phyloP scores from a whole-genome alignment of 2,888 invertebrate species.

The Brenthis daphne region DNA sequence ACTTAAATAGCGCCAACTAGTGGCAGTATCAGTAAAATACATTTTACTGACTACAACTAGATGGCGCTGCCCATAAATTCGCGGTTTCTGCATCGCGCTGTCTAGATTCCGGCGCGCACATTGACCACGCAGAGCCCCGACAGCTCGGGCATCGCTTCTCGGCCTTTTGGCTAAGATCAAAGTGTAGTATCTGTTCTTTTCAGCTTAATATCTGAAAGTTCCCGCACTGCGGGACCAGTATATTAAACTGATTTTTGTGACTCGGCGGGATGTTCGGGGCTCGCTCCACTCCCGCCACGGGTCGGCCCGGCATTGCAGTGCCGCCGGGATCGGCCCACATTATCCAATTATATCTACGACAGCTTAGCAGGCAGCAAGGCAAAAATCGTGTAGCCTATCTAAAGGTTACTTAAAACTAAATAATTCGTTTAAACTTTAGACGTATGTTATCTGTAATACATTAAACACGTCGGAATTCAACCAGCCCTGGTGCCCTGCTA shows the following conservation, averaged over 20 bases:
- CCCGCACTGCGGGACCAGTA: conserved; percentile 44
- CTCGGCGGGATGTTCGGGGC: conserved; percentile 1
- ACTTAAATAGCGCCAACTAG: too few species aligned
- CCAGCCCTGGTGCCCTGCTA: too few species aligned
- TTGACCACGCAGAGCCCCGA: too few species aligned
- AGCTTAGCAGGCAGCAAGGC: too few species aligned
- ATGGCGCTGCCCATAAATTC: not conserved
- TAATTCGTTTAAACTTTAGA: too few species aligned
- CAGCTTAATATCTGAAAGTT: conserved; percentile 46
- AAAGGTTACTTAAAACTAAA: too few species aligned
- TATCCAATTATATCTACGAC: not conserved
- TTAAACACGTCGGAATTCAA: too few species aligned
- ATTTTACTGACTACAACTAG: not conserved
- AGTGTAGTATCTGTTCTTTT: conserved; percentile 35
- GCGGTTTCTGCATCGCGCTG: conserved; percentile 23
- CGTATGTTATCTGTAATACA: too few species aligned
- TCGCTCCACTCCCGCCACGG: conserved; percentile 3
- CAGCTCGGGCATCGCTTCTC: conserved; percentile 32
- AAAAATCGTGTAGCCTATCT: too few species aligned
- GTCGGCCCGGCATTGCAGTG: not conserved
- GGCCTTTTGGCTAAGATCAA: conserved; percentile 40
- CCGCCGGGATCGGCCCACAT: conserved; percentile 26
- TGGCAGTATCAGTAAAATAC: too few species aligned
- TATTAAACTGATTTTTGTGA: conserved; percentile 44
- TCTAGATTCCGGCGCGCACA: conserved; percentile 3